These are phyloP conservation scores for Peromyscus californicus DNA, from an alignment of 2,113 vertebrate genomes.

Conservation along the genomic window DNA sequence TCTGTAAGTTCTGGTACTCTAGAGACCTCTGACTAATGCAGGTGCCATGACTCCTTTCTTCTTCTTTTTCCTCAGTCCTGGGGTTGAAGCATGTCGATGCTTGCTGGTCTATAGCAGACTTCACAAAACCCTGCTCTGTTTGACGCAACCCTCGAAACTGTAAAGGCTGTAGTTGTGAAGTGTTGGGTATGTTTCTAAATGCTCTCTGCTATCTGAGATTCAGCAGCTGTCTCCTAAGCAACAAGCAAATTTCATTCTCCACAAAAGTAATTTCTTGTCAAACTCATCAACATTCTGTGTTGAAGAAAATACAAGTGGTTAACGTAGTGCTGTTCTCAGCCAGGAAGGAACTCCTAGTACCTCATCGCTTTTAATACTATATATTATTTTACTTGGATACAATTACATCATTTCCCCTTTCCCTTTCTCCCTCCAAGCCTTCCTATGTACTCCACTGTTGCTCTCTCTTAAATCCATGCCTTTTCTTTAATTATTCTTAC, in stretches of 20 bases:
- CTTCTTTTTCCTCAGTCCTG: neutral
- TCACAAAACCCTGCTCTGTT: neutral
- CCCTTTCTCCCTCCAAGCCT: neutral
- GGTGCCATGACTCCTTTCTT: neutral
- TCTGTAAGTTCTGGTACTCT: neutral
- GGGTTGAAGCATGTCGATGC: neutral
- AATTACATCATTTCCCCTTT: neutral
- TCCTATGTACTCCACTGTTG: neutral
- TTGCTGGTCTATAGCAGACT: neutral
- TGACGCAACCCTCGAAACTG: neutral
- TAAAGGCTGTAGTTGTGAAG: neutral
- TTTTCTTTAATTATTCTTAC: neutral
- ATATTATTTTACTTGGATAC: neutral
- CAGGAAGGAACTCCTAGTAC: neutral
- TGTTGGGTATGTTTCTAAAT: neutral
- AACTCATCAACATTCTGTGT: neutral
- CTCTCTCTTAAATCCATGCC: neutral
- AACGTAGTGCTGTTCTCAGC: neutral
- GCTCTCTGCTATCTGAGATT: conserved; percentile 21
- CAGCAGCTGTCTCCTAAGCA: conserved; percentile 14
- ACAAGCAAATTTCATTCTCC: conserved; percentile 19
- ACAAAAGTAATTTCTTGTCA: conserved; percentile 23
- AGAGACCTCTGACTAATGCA: neutral
- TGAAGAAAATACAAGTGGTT: conserved; percentile 33
- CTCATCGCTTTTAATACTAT: neutral